Base-by-base conservation (phyloP, 1,140 invertebrate genomes). In the Akabosia matsudoensis region DNA sequence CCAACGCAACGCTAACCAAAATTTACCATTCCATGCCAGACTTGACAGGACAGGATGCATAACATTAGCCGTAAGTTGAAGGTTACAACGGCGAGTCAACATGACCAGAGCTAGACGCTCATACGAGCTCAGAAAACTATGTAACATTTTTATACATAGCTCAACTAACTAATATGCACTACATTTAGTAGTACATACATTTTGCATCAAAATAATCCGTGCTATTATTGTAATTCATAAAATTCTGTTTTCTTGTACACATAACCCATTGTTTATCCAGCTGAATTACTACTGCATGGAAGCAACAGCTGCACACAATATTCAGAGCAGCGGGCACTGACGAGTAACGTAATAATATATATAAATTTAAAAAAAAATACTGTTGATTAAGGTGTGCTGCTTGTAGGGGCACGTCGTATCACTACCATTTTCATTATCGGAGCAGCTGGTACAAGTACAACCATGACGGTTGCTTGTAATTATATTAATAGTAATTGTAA, bases 81-180 rank as follows among this genome's bases (percentile, higher is more conserved):
- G 61, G 61, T 67, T 67, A 67, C 61, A 67, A 24, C 61, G 61
- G 61, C 31, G n/a, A 67, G 61, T 67, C 61, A 67, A 24, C 61
- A 67, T 30, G n/a, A n/a, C n/a, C n/a, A n/a, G n/a, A n/a, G 61
- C 61, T 67, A 67, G 26, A 67, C 61, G 28, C n/a, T n/a, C n/a
- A n/a, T n/a, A n/a, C n/a, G n/a, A n/a, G n/a, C n/a, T n/a, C n/a
- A n/a, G n/a, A n/a, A n/a, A n/a, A n/a, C n/a, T n/a, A n/a, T n/a
- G n/a, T n/a, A n/a, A n/a, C n/a, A n/a, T n/a, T n/a, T n/a, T n/a
- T n/a, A n/a, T n/a, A n/a, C n/a, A n/a, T n/a, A n/a, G n/a, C n/a
- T n/a, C n/a, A n/a, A n/a, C n/a, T n/a, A n/a, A n/a, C n/a, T n/a
- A n/a, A n/a, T n/a, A n/a, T n/a, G n/a, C n/a, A n/a, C n/a, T n/a